Evolutionary conservation across 2,113 vertebrate genomes (phyloP).

Genomic region (Nothoprocta perdicaria): DNA sequence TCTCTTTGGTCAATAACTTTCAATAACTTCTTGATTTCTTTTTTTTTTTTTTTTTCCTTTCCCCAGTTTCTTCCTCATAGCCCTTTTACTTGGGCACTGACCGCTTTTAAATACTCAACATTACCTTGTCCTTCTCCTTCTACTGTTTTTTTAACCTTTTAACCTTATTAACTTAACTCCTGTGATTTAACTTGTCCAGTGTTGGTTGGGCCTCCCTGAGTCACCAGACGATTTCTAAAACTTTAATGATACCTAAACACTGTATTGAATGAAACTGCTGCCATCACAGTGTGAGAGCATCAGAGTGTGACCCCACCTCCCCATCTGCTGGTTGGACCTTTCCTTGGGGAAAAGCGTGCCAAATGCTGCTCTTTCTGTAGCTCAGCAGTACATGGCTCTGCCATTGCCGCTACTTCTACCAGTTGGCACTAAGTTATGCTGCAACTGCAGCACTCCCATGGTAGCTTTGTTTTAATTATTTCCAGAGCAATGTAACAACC

Average conservation of each 20-base stretch:
- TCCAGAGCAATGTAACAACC: not conserved
- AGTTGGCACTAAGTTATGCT: not conserved
- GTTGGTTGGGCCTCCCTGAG: not conserved
- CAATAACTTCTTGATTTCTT: not conserved
- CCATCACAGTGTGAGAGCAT: rapidly evolving
- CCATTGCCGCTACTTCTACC: not conserved
- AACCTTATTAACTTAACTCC: not conserved
- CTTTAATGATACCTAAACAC: not conserved
- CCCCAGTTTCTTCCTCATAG: not conserved
- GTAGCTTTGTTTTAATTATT: slow-evolving; percentile 2
- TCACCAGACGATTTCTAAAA: not conserved
- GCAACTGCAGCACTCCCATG: slow-evolving; percentile 45
- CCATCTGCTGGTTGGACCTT: not conserved
- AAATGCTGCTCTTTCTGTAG: slow-evolving; percentile 7
- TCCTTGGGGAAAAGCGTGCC: not conserved
- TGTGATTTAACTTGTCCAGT: not conserved
- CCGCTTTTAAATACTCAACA: not conserved
- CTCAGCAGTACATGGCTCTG: slow-evolving; percentile 40
- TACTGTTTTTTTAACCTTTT: not conserved
- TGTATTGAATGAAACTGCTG: not conserved
- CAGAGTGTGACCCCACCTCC: not conserved
- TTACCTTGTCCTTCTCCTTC: not conserved
- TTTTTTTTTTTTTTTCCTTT: too few relatives aligned
- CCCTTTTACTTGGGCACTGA: not conserved
- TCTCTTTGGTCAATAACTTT: not conserved